Conservation (phyloP, 2,113 vertebrate genomes). For the Corythornis madagascariensis region DNA sequence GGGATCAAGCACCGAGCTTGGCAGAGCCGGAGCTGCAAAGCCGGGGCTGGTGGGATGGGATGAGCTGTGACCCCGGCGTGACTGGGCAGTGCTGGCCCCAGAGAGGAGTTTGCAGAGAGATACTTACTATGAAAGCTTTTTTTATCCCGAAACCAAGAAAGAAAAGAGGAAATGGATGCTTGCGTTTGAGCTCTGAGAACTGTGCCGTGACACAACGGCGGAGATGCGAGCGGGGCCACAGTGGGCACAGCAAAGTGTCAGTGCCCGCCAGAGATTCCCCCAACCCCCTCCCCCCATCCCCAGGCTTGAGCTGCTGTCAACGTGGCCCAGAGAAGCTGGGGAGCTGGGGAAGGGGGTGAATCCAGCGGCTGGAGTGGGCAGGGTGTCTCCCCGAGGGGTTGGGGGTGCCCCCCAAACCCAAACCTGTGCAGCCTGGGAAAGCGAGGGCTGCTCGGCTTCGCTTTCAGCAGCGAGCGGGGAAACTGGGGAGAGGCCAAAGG, state of each 20-base stretch:
- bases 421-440: neutral
- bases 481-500: conserved; percentile 44
- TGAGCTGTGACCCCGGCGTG: rapidly evolving
- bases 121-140: neutral
- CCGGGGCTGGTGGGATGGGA: rapidly evolving
- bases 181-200: neutral
- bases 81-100: neutral
- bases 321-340: neutral
- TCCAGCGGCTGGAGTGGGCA: rapidly evolving
- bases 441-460: neutral
- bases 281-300: rapidly evolving
- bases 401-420: neutral
- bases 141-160: neutral
- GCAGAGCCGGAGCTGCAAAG: neutral
- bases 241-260: neutral
- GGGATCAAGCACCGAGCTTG: rapidly evolving
- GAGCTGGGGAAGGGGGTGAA: neutral
- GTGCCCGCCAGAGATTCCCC: rapidly evolving
- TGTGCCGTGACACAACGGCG: neutral
- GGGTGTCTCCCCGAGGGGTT: rapidly evolving
- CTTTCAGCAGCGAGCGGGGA: neutral
- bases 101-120: neutral
- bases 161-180: neutral
- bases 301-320: rapidly evolving
- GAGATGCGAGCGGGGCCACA: neutral